phyloP scores from a whole-genome alignment of 2,113 vertebrate genomes.

The Taurulus bubalis region DNA sequence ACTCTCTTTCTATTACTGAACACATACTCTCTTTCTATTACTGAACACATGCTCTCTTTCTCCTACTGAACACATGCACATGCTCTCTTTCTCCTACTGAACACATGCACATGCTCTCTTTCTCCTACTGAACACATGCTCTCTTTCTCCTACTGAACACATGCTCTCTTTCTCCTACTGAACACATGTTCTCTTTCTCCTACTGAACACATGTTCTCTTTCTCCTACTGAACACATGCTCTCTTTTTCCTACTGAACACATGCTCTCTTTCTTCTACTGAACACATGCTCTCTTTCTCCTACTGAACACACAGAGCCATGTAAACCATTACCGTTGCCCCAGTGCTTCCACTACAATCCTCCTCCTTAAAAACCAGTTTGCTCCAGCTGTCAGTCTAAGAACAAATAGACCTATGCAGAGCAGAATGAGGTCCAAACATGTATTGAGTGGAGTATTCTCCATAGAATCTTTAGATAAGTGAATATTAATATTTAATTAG shows the following conservation, averaged over 20 bases:
- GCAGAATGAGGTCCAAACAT: background rate
- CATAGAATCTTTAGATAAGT: background rate
- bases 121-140: background rate
- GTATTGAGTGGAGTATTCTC: background rate
- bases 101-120: background rate
- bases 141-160: background rate
- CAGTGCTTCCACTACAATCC: background rate
- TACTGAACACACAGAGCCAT: background rate
- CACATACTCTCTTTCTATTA: background rate
- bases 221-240: background rate
- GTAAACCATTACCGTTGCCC: background rate
- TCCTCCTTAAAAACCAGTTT: background rate
- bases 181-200: background rate
- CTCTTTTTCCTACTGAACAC: background rate
- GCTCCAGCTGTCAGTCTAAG: background rate
- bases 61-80: background rate
- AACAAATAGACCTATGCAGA: background rate
- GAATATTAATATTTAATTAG: background rate
- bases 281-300: background rate
- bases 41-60: background rate
- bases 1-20: background rate
- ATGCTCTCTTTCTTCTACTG: background rate
- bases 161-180: background rate
- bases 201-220: background rate
- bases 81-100: background rate